Evolutionary conservation across 2,888 invertebrate genomes (phyloP), one percentile per base, ranked within the genome.

Genomic region (Parnassius mnemosyne): DNA sequence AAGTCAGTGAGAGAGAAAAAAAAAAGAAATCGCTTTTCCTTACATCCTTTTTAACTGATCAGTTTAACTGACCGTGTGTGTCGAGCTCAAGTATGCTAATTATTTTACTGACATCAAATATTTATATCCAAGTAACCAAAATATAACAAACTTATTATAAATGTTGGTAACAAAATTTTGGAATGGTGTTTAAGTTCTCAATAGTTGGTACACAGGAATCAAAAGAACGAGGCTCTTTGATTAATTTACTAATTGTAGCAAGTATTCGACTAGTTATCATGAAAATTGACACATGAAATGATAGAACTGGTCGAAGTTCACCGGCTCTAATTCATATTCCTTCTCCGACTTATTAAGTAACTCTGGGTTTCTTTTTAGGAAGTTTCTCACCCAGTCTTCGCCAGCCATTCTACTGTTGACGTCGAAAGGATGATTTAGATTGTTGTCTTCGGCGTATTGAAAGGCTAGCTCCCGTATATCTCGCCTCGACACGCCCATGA

Each of bases 301-400:
- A 66, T 91, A 91, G 74, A 91, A 91, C 76, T 91, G 91, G 70
- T 91, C 91, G 63, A 91, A 91, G 76, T 91, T 91, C 53, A 90
- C 91, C 64, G 91, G 89, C 68, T 89, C 89, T 69, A 88, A 69
- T 50, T 86, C 87, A 50, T 74, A 78, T 42, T 90, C 89, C 66
- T 79, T 82, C 47, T 86, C 86, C 9, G 89, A 77, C 68, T 77
- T 85, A 60, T 89, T 83, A 44, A 87, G 72, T 43, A 91, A 76
- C 67, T 91, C 91, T 0, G 91, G 89, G 66, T 92, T 89, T 63
- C 92, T 75, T 65, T 91, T 92, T 25, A 92, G 74, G 74, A 92
- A 92, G 68, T 91, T 91, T 68, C 88, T 82, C 16, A 92, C 87
- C 92, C 92, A 92, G 68, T 92, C 91, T 68, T 89, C 87, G 34